Base-by-base conservation (phyloP, 1,140 invertebrate species). In the Mycetomoellerius zeteki region DNA sequence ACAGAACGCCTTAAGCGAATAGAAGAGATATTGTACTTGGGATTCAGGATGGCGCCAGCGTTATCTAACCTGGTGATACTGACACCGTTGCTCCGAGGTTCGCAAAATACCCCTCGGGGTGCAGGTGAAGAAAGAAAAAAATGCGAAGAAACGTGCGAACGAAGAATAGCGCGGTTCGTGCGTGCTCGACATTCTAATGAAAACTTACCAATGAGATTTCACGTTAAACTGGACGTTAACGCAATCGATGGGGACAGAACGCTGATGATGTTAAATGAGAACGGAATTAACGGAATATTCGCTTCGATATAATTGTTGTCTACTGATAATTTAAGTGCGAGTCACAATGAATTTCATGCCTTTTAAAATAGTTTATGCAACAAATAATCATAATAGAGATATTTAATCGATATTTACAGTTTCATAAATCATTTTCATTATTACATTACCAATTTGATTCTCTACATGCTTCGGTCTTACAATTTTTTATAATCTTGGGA, bases 61-160 rank as follows among this genome's bases (percentile, higher is more conserved):
- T 85, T 87, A 87, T 87, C 81, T 85, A 85, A 85, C 81, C 71
- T 85, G 81, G 71, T 87, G 81, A 87, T 87, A 85, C 81, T 67
- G 50, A 47, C 58, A 85, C 60, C 19, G 71, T 60, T 56, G 58
- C 71, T 72, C n/a, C 50, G 54, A 75, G 37, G 50, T 60, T 58
- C 86, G 62, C 81, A 77, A 87, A 87, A 76, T 85, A 52, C 60
- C 62, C 81, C 52, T 85, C 81, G 7, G 72, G 62, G 86, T 62
- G 37, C 27, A 75, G 8, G 27, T 75, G 60, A 85, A 76, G 52
- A 77, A 87, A 67, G 30, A 54, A 65, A 84, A 84, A 56, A 86
- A 71, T 27, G 12, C 16, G 30, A 72, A 50, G 47, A 64, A 43
- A 64, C n/a, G 76, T 14, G 67, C 33, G 62, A 43, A 24, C 19